A percentile compares a stretch with the other conserved stretches of the same genome.
These are phyloP conservation scores for Podarcis raffonei DNA, from an alignment of 2,113 vertebrate genomes.

Conservation along the genomic window DNA sequence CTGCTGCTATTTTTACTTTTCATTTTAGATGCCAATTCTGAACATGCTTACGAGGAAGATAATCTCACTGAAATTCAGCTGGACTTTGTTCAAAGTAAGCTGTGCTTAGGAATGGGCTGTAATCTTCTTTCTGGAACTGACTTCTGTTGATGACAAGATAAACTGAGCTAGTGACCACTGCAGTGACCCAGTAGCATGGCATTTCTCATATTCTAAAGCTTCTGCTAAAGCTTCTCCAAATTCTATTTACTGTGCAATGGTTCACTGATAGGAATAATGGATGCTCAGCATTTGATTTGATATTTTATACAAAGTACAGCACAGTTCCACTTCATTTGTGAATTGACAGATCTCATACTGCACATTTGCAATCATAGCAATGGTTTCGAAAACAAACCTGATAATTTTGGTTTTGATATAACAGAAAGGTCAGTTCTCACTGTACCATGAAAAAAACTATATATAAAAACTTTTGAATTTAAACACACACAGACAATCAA, in stretches of 20 bases:
- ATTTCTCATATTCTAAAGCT: constrained; percentile 14
- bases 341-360: constrained; percentile 16
- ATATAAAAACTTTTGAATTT: neutral
- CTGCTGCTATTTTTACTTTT: neutral
- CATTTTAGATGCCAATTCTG: neutral
- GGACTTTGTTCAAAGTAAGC: neutral
- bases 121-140: constrained; percentile 11
- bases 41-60: neutral
- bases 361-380: neutral
- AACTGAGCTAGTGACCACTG: constrained; percentile 15
- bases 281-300: constrained; percentile 13
- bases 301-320: constrained; percentile 40
- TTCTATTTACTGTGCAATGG: constrained; percentile 31
- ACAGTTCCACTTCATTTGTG: constrained; percentile 41
- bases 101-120: neutral
- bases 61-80: neutral
- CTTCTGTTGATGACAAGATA: constrained; percentile 20
- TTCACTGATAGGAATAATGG: constrained; percentile 39
- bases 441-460: neutral
- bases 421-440: constrained; percentile 20
- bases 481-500: constrained; percentile 11
- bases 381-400: constrained; percentile 26
- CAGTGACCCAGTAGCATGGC: neutral
- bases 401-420: constrained; percentile 4
- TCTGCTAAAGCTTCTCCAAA: neutral